phyloP scores from a whole-genome alignment of 1,140 invertebrate species.

The Atopsyche davidsoni region DNA sequence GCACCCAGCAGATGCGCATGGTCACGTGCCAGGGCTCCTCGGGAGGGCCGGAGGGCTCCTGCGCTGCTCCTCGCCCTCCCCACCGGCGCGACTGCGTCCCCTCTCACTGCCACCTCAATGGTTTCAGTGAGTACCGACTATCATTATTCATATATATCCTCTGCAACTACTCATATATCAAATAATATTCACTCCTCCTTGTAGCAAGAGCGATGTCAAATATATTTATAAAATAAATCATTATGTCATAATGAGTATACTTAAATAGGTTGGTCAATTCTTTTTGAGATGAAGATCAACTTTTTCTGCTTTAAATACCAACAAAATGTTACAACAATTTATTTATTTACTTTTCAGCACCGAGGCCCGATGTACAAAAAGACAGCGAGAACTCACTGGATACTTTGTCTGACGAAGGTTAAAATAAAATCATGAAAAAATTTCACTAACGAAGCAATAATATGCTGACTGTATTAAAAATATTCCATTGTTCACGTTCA shows the following conservation, averaged over 20 bases:
- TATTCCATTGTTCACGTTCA: slow-evolving; percentile 6
- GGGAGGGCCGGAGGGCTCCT: slow-evolving; percentile 36
- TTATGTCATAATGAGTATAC: no score
- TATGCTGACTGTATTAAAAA: no score
- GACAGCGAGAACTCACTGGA: slow-evolving; percentile 16
- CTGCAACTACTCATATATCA: no score
- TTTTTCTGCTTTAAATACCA: no score
- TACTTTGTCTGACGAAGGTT: background rate
- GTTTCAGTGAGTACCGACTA: slow-evolving; percentile 25
- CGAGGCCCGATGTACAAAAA: slow-evolving; percentile 4
- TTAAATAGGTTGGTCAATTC: no score
- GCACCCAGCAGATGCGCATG: slow-evolving; percentile 40
- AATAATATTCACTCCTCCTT: no score
- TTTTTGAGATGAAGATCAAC: no score
- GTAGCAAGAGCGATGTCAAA: no score
- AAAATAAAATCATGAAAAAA: background rate
- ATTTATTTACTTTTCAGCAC: no score
- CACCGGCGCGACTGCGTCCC: slow-evolving; percentile 38
- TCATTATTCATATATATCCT: no score
- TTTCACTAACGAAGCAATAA: background rate
- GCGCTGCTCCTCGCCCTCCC: slow-evolving; percentile 34
- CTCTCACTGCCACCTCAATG: slow-evolving; percentile 32
- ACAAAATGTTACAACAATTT: no score
- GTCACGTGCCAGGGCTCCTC: slow-evolving; percentile 42
- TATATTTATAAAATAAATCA: no score